A percentile compares a stretch with the other conserved stretches of the same genome.
These are phyloP conservation scores for Diplolepis rosae DNA, from an alignment of 2,888 invertebrate species.

Conservation along the genomic window DNA sequence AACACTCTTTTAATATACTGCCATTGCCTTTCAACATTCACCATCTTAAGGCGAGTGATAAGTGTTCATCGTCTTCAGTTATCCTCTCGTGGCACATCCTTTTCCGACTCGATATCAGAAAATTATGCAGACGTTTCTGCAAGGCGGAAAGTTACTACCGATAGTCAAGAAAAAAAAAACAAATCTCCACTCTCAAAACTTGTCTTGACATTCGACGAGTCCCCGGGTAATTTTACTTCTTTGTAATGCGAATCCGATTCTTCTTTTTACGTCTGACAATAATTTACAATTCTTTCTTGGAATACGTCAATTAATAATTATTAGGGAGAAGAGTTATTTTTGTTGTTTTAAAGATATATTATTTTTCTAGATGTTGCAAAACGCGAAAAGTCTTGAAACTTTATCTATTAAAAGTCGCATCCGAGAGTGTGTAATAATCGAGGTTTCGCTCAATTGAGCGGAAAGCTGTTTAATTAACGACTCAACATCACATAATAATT, in stretches of 20 bases:
- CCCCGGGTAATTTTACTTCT: neutral
- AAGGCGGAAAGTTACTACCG: slow-evolving; percentile 46
- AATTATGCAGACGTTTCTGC: slow-evolving; percentile 49
- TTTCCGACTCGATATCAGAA: slow-evolving; percentile 48
- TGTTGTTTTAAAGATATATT: neutral
- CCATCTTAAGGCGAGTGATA: slow-evolving; percentile 46
- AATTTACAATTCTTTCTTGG: neutral
- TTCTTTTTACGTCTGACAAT: neutral
- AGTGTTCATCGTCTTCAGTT: slow-evolving; percentile 40
- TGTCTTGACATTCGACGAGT: slow-evolving; percentile 10
- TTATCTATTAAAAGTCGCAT: neutral
- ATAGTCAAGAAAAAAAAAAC: slow-evolving; percentile 41
- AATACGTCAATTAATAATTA: too few relatives aligned
- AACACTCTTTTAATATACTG: slow-evolving; percentile 50
- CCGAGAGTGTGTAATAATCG: slow-evolving; percentile 5
- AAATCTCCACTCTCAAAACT: neutral
- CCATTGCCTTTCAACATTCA: slow-evolving; percentile 46
- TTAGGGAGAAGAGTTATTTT: too few relatives aligned
- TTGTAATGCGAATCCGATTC: neutral
- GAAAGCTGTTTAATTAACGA: slow-evolving; percentile 24
- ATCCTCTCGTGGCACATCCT: slow-evolving; percentile 41
- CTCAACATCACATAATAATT: slow-evolving; percentile 5
- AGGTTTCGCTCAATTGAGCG: neutral
- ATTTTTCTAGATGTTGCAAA: too few relatives aligned
- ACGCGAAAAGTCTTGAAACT: neutral